phyloP scores from a whole-genome alignment of 2,797 vertebrate genomes.

The Propithecus perrieri region DNA sequence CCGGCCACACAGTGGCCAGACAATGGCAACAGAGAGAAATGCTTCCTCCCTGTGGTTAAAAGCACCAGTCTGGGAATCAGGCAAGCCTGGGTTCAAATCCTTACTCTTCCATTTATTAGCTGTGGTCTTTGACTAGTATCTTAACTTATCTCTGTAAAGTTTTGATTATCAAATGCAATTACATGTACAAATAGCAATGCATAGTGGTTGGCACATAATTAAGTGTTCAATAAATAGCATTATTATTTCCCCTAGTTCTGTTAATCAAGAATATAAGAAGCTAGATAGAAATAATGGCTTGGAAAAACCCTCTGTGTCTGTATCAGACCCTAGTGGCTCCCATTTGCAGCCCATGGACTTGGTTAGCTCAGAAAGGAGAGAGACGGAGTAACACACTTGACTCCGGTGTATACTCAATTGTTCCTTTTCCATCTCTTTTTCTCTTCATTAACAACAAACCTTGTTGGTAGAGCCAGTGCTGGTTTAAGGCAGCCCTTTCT shows the following conservation, averaged over 20 bases:
- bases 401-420: background rate
- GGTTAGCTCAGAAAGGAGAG: background rate
- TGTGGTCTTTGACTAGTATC: background rate
- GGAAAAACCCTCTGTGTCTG: background rate
- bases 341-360: background rate
- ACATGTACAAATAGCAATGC: background rate
- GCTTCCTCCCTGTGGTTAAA: background rate
- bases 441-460: background rate
- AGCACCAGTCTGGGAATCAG: background rate
- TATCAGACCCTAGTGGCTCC: background rate
- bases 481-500: background rate
- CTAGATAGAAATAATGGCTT: constrained; percentile 4
- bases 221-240: background rate
- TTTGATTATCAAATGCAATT: constrained; percentile 16
- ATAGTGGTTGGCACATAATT: background rate
- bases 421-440: background rate
- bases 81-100: background rate
- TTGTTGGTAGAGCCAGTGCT: background rate
- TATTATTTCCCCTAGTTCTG: background rate
- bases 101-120: background rate
- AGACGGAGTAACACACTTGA: background rate
- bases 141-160: background rate
- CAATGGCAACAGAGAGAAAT: background rate
- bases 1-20: background rate
- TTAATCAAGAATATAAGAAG: background rate